These are phyloP conservation scores for Drosophila pandora DNA, from an alignment of 1,140 invertebrate genomes.

Conservation along the genomic window DNA sequence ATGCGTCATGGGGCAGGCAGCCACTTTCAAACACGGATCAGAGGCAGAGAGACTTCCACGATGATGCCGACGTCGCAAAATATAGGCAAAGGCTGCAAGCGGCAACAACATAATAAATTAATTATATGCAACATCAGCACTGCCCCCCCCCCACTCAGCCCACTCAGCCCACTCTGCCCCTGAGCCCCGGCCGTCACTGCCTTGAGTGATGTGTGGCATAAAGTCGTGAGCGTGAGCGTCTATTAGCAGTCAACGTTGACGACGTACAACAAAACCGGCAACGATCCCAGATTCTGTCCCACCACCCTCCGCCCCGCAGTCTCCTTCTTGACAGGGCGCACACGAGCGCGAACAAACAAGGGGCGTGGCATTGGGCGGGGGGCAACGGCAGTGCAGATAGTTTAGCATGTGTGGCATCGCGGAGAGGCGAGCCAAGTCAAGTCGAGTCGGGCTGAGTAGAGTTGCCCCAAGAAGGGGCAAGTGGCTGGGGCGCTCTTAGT, in stretches of 20 bases:
- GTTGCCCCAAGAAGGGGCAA: neutral
- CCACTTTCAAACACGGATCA: conserved; percentile 23
- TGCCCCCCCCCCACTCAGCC: no score
- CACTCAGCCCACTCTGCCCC: neutral
- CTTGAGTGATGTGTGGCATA: conserved; percentile 70
- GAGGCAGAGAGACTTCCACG: conserved; percentile 10
- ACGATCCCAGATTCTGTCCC: conserved; percentile 30
- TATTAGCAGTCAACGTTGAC: conserved; percentile 80
- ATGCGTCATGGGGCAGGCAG: conserved; percentile 57
- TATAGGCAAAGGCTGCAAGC: conserved; percentile 66
- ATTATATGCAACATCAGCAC: conserved; percentile 81
- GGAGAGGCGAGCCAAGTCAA: conserved; percentile 43
- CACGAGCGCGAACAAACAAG: conserved; percentile 76
- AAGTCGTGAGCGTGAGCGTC: conserved; percentile 74
- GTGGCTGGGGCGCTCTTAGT: conserved; percentile 16
- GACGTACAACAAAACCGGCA: conserved; percentile 51
- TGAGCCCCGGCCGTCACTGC: neutral
- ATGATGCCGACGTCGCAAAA: conserved; percentile 48
- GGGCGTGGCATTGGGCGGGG: conserved; percentile 48
- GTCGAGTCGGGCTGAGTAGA: conserved; percentile 17
- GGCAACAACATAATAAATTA: conserved; percentile 82
- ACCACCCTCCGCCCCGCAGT: neutral
- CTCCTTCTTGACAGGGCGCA: conserved; percentile 60
- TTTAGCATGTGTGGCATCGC: conserved; percentile 78
- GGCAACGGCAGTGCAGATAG: conserved; percentile 50